phyloP scores from a whole-genome alignment of 2,888 invertebrate species.

The Cephonodes hylas region DNA sequence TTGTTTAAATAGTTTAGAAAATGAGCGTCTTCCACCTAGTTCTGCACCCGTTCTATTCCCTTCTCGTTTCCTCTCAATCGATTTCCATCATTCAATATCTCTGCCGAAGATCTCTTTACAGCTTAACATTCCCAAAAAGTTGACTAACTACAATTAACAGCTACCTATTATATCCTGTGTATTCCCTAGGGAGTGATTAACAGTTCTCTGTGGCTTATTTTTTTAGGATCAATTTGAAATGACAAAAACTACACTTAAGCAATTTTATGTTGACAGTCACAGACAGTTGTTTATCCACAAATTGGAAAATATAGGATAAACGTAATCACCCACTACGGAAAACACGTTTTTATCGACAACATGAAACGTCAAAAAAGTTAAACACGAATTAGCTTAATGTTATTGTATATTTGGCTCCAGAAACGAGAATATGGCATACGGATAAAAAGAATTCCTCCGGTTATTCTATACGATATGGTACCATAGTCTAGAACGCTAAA shows the following conservation, averaged over 20 bases:
- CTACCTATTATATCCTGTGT: constrained; percentile 22
- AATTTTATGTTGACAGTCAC: no score
- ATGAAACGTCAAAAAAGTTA: constrained; percentile 9
- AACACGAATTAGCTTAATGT: neutral
- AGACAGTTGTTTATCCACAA: no score
- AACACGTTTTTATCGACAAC: neutral
- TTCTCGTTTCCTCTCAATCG: neutral
- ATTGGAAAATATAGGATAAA: no score
- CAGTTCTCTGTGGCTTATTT: neutral
- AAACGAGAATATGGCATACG: neutral
- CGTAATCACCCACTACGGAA: constrained; percentile 3
- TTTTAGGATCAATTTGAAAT: neutral
- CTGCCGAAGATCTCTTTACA: neutral
- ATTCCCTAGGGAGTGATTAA: constrained; percentile 28
- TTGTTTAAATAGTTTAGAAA: no score
- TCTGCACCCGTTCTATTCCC: no score
- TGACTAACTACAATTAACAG: constrained; percentile 30
- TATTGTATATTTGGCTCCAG: neutral
- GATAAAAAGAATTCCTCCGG: neutral
- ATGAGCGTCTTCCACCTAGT: no score
- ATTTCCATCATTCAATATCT: neutral
- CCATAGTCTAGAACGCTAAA: neutral
- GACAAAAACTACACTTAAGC: no score
- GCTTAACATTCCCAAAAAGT: neutral
- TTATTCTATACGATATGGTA: neutral